Evolutionary conservation across 2,888 invertebrate species (phyloP), one percentile per base, ranked within the genome.

Genomic region (Uloborus plumipes): DNA sequence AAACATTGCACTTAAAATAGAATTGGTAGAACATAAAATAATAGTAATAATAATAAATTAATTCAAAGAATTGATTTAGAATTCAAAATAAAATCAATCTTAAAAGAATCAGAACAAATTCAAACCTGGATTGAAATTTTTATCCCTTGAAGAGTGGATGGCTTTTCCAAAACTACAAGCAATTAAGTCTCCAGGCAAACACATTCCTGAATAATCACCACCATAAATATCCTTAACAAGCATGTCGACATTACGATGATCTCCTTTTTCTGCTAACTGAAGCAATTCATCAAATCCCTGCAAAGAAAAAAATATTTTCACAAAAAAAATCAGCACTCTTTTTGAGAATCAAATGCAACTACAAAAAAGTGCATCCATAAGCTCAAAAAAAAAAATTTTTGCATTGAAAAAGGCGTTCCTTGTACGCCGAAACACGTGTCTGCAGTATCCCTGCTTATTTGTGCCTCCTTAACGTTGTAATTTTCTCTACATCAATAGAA

Each of bases 151-250:
- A 11, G 76, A 72, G 49, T 83, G 80, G 7, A 85, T 85, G 18
- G 85, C 85, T 88, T 93, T 93, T 0, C 93, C 93, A 89, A 93
- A 93, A 73, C 92, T 92, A 62, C 93, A 92, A 18, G 93, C 93
- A 84, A 93, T 92, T 26, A 93, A 88, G 86, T 93, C 92, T 16
- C 91, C 92, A 49, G 92, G 90, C 61, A 93, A 89, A 1, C 92
- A 92, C 85, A 92, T 90, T 16, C 88, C 87, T 62, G 87, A 87
- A 88, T 92, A 92, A 87, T 91, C 91, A 2, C 92, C 92, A 1
- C 93, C 93, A 87, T 93, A 93, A 85, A 93, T 93, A 87, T 93
- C 93, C 87, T 91, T 91, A 1, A 93, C 92, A 79, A 93, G 89
- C 91, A 93, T 92, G 88, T 93, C 93, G 7, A 92, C 91, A 86